A percentile compares a stretch with the other conserved stretches of the same genome.
These are phyloP conservation scores for Agonopterix subpropinquella DNA, from an alignment of 2,888 invertebrate genomes.

Conservation along the genomic window DNA sequence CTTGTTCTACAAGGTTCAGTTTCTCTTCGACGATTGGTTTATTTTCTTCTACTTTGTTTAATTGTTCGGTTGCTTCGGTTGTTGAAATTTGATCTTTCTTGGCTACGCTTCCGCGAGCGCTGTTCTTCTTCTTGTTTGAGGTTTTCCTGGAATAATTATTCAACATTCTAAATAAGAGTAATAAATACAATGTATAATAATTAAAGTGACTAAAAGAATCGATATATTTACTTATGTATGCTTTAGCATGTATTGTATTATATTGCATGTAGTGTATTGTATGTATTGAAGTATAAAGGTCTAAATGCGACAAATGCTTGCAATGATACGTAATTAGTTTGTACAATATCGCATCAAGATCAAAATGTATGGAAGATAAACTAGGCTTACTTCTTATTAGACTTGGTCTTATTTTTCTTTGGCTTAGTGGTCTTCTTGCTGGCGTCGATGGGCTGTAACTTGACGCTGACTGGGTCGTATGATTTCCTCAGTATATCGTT, in stretches of 20 bases:
- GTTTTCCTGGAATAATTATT: conserved; percentile 40
- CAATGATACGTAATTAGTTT: too few relatives aligned
- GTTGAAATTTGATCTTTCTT: conserved; percentile 20
- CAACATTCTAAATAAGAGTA: neutral
- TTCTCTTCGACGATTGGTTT: conserved; percentile 28
- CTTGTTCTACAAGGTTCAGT: conserved; percentile 18
- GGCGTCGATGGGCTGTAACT: conserved; percentile 75
- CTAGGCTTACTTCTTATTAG: conserved; percentile 1
- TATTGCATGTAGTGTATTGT: too few relatives aligned
- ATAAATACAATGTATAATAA: too few relatives aligned
- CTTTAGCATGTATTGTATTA: too few relatives aligned
- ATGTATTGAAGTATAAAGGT: too few relatives aligned
- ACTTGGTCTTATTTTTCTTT: conserved; percentile 58
- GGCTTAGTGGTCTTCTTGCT: conserved; percentile 71
- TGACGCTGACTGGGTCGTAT: conserved; percentile 90
- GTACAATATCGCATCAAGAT: too few relatives aligned
- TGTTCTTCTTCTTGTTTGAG: conserved; percentile 56
- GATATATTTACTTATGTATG: too few relatives aligned
- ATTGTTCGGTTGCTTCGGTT: conserved; percentile 29
- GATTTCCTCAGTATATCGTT: conserved; percentile 86
- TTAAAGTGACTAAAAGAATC: too few relatives aligned
- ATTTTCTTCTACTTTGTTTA: conserved; percentile 34
- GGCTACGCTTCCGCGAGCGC: conserved; percentile 37
- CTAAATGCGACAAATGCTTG: too few relatives aligned
- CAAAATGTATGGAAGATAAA: neutral